These are phyloP conservation scores for Drosophila greeni DNA, from an alignment of 2,888 invertebrate genomes.

Conservation along the genomic window DNA sequence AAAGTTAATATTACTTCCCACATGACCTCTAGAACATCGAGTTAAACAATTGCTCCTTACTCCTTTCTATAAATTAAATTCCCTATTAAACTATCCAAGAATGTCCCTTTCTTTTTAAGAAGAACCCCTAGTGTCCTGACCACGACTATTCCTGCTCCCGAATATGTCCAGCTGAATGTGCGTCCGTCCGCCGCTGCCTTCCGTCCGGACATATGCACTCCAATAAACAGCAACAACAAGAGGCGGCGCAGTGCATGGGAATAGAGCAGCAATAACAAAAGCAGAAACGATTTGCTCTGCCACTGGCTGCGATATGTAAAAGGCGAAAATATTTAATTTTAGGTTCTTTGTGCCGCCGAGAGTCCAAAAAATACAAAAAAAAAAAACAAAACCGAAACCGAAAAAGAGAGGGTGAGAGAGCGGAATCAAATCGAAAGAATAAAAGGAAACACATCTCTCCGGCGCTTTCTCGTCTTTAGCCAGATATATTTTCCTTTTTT, in stretches of 20 bases:
- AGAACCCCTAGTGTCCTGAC: conserved; percentile 11
- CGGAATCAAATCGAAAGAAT: conserved; percentile 36
- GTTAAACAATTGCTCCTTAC: no score
- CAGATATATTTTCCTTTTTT: conserved; percentile 16
- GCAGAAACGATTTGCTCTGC: conserved; percentile 57
- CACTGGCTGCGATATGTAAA: conserved; percentile 69
- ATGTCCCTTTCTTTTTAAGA: no score
- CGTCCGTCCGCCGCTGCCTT: conserved; percentile 2
- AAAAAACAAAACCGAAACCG: conserved; percentile 20
- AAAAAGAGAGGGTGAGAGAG: conserved; percentile 32
- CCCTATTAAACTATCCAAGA: no score
- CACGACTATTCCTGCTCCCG: conserved; percentile 4
- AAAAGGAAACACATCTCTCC: conserved; percentile 45
- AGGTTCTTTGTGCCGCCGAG: conserved; percentile 66
- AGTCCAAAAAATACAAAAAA: conserved; percentile 22
- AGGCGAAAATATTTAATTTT: conserved; percentile 74
- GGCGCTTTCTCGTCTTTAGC: conserved; percentile 52
- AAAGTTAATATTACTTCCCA: neutral
- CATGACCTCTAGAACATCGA: neutral
- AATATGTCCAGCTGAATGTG: conserved; percentile 36
- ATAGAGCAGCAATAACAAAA: conserved; percentile 37
- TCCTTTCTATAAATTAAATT: neutral
- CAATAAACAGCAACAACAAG: conserved; percentile 35
- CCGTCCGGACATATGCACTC: conserved; percentile 26
- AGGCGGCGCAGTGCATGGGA: conserved; percentile 12